Conservation (phyloP, 2,797 vertebrate genomes). For the Botia almorhae region DNA sequence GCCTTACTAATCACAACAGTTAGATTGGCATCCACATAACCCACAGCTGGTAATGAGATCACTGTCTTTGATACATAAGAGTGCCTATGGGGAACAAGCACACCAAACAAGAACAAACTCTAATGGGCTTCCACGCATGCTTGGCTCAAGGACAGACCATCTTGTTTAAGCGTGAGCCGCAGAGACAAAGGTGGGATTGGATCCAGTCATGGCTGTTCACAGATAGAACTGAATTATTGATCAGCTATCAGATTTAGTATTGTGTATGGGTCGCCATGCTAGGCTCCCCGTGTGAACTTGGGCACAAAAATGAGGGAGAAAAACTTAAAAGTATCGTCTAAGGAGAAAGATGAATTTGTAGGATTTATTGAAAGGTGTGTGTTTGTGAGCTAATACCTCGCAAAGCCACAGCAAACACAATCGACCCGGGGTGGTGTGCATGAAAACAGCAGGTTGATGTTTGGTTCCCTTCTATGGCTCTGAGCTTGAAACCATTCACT, state of each 20-base stretch:
- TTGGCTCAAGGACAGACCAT: slow-evolving; percentile 71
- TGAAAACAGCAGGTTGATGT: slow-evolving; percentile 68
- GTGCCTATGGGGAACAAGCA: slow-evolving; percentile 65
- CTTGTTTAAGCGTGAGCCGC: slow-evolving; percentile 64
- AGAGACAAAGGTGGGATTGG: slow-evolving; percentile 70
- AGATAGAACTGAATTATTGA: slow-evolving; percentile 84
- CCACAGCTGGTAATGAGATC: slow-evolving; percentile 75
- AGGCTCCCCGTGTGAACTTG: slow-evolving; percentile 60
- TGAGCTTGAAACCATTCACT: slow-evolving; percentile 61
- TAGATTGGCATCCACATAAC: slow-evolving; percentile 69
- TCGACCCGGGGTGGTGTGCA: slow-evolving; percentile 72
- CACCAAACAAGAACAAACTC: slow-evolving; percentile 54
- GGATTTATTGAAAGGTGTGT: slow-evolving; percentile 23
- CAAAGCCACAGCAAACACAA: slow-evolving; percentile 74
- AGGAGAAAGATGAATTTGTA: not conserved
- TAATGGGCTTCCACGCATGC: slow-evolving; percentile 1
- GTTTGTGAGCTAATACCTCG: slow-evolving; percentile 66
- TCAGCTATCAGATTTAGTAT: slow-evolving; percentile 80
- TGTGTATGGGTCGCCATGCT: slow-evolving; percentile 74
- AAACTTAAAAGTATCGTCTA: not conserved
- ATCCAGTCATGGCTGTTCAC: slow-evolving; percentile 74
- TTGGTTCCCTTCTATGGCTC: slow-evolving; percentile 36
- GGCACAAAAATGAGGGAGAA: slow-evolving; percentile 46
- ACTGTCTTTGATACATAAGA: slow-evolving; percentile 71
- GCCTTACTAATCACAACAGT: slow-evolving; percentile 72